Evolutionary conservation across 2,888 invertebrate genomes (phyloP), one percentile per base, ranked within the genome.

Genomic region (Coecobrya sp.): DNA sequence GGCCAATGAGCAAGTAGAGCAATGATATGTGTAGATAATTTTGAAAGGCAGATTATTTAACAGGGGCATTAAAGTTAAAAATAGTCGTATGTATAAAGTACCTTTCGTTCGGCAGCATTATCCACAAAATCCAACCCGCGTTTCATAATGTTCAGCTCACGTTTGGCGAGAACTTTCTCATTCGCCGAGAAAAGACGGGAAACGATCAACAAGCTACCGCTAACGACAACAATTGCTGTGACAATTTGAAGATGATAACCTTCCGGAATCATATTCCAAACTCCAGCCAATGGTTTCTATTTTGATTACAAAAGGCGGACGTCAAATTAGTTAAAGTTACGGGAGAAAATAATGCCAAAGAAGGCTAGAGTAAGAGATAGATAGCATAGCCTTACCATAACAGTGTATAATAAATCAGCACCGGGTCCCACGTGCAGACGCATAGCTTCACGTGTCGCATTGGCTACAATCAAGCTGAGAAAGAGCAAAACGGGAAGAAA

Each of bases 211-310:
- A 94, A 89, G 22, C 68, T 84, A 4, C 93, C 95, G 49, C 94
- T 94, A 19, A 94, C 52, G 11, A 92, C 76, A n/a, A 95, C 94
- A 11, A 94, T 82, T 13, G 84, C 86, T 0, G 93, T 94, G 7
- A 95, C 93, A 11, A 94, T 79, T 79, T 95, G 94, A 52, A 95
- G 84, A 91, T 94, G 94, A 55, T 94, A 95, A 2, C 90, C 82
- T 1, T 90, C 65, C 3, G 95, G 94, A 76, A 94, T 87, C 52
- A 91, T 30, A 0, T 27, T 42, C 95, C 95, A 95, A 13, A 94
- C 11, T n/a, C 79, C 55, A 49, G 94, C 94, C 11, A 93, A 36
- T 19, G 95, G 95, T 73, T 92, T 92, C 95, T 95, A 52, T 30
- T 81, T 25, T 30, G 7, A 62, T 62, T 62, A 62, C 8, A 1